A percentile compares a stretch with the other conserved stretches of the same genome.
Conservation (phyloP, 2,888 invertebrate species). For the Lasioglossum leucozonium region DNA sequence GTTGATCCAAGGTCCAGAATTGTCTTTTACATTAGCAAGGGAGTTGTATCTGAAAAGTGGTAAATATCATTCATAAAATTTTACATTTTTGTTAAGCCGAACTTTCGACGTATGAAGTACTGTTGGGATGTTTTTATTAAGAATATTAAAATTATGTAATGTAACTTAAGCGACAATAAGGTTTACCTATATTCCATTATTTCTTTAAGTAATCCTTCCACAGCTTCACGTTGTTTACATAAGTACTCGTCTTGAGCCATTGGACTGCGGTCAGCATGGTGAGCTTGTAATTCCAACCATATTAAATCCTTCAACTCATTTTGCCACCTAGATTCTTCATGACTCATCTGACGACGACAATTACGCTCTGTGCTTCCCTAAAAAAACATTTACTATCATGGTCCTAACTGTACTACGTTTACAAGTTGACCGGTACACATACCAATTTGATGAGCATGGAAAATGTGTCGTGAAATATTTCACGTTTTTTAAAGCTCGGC, state of each 20-base stretch:
- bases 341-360: slow-evolving; percentile 88
- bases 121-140: not conserved
- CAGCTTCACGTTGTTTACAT: slow-evolving; percentile 89
- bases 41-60: slow-evolving; percentile 72
- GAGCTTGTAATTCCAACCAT: slow-evolving; percentile 96
- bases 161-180: not conserved
- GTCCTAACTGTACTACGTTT: not conserved
- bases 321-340: slow-evolving; percentile 95
- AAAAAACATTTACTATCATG: slow-evolving; percentile 22
- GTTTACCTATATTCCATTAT: slow-evolving; percentile 91
- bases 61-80: not conserved
- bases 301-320: slow-evolving; percentile 95
- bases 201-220: slow-evolving; percentile 89
- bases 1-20: slow-evolving; percentile 52
- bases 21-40: slow-evolving; percentile 67
- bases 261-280: slow-evolving; percentile 90
- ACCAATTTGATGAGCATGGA: slow-evolving; percentile 79
- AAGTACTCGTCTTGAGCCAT: slow-evolving; percentile 92
- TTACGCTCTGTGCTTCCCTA: slow-evolving; percentile 88
- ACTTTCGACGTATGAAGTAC: not conserved
- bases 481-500: slow-evolving; percentile 75
- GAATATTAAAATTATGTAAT: not conserved
- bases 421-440: slow-evolving; percentile 43
- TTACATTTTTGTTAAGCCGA: not conserved
- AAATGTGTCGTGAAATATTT: slow-evolving; percentile 80